Evolutionary conservation across 2,113 vertebrate genomes (phyloP), one percentile per base, ranked within the genome.

Genomic region (Notarius quadriscutis): DNA sequence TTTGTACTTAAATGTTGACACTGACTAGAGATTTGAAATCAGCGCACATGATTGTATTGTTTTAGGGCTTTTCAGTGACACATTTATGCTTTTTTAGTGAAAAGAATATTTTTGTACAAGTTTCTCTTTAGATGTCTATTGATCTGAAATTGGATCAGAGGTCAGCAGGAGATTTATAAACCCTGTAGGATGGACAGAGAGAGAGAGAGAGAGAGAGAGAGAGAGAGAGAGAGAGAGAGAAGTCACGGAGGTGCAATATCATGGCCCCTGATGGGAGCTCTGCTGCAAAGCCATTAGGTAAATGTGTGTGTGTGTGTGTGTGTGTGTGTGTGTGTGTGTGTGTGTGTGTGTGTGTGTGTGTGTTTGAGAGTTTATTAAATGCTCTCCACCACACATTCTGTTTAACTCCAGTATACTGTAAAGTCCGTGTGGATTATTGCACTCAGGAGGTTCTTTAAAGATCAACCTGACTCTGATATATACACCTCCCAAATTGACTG

Each of bases 191-290:
- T 60, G 1, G 55, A 60, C 7, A 81, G 12, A 87, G 55, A 84
- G 75, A 57, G 51, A 27, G 81, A 78, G 17, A 67, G 58, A 82
- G 78, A 81, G n/a, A 67, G 58, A 60, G 41, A 82, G 22, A 83
- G 15, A 48, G 50, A 5, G 50, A 58, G n/a, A 62, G 67, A 67
- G n/a, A 74, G 34, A 63, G 78, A 75, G n/a, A 79, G 86, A 86
- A 90, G 86, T 84, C 88, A 88, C 86, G 80, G 86, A 88, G 48
- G 69, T 85, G 87, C 83, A 89, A 80, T 83, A 87, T 80, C 80
- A 67, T 74, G 87, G 41, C 80, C 87, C 86, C 62, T n/a, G 57
- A 34, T 88, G 84, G 83, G 84, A 88, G 30, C 62, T 80, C 48
- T 17, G 51, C 57, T 10, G 34, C 69, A 27, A 63, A 74, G 72